phyloP scores from a whole-genome alignment of 2,797 vertebrate genomes.

The Cephalopachus bancanus region DNA sequence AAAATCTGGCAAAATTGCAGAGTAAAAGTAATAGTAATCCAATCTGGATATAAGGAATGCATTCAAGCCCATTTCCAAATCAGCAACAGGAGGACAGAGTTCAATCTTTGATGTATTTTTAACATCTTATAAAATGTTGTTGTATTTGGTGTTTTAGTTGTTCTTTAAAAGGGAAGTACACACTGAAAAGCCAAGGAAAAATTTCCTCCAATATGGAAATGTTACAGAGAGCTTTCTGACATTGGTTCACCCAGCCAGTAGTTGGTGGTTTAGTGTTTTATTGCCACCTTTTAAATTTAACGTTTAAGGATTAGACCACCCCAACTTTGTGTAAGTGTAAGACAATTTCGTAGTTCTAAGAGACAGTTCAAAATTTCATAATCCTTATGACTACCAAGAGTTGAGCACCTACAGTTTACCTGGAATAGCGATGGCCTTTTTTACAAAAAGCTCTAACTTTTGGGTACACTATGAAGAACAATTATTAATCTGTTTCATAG shows the following conservation, averaged over 20 bases:
- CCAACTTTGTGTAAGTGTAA: not conserved
- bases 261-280: conserved; percentile 70
- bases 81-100: conserved; percentile 86
- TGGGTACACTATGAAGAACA: not conserved
- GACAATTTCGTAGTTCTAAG: not conserved
- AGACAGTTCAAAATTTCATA: not conserved
- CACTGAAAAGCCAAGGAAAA: conserved; percentile 79
- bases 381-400: not conserved
- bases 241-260: conserved; percentile 73
- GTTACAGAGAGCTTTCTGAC: conserved; percentile 78
- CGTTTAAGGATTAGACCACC: conserved; percentile 54
- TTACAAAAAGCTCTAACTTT: not conserved
- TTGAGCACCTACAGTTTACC: not conserved
- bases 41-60: conserved; percentile 88
- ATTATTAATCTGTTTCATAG: not conserved
- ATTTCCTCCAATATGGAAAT: conserved; percentile 82
- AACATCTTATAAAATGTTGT: conserved; percentile 86
- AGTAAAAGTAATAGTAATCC: conserved; percentile 84
- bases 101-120: conserved; percentile 88
- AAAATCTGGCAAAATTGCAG: conserved; percentile 82
- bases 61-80: conserved; percentile 87
- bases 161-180: conserved; percentile 81
- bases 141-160: conserved; percentile 85
- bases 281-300: conserved; percentile 68
- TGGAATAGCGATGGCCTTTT: not conserved